Evolutionary conservation across 2,113 vertebrate genomes (phyloP).

Genomic region (Strigops habroptila): DNA sequence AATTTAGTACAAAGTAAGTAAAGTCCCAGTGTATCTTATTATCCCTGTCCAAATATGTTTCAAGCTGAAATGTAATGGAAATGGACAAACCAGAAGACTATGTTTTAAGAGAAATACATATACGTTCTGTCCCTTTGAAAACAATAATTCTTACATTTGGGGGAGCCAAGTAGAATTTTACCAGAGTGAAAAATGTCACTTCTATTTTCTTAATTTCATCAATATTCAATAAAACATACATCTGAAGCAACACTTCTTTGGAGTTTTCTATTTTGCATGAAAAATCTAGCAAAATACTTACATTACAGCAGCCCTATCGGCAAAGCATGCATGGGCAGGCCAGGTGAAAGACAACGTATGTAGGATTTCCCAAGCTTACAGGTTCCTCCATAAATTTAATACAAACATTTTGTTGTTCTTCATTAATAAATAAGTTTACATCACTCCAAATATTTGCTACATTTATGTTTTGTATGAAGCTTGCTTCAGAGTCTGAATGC

Average conservation of each 20-base stretch:
- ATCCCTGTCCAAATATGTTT: neutral
- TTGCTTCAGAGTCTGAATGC: neutral
- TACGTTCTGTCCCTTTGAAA: neutral
- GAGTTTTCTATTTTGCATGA: neutral
- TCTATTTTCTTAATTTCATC: neutral
- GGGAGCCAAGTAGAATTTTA: neutral
- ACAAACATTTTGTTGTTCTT: neutral
- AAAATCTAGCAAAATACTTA: neutral
- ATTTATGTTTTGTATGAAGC: neutral
- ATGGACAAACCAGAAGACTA: neutral
- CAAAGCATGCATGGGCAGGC: neutral
- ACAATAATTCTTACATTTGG: neutral
- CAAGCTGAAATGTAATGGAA: neutral
- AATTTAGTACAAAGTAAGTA: neutral
- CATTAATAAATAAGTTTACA: neutral
- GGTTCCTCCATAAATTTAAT: neutral
- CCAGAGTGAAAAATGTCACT: neutral
- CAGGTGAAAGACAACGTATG: neutral
- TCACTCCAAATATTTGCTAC: neutral
- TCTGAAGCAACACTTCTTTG: neutral
- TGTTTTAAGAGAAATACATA: neutral
- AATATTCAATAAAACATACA: neutral
- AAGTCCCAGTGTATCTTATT: neutral
- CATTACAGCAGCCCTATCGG: neutral
- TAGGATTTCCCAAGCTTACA: neutral